Base-by-base conservation (phyloP, 2,113 vertebrate species). In the Apaloderma vittatum region DNA sequence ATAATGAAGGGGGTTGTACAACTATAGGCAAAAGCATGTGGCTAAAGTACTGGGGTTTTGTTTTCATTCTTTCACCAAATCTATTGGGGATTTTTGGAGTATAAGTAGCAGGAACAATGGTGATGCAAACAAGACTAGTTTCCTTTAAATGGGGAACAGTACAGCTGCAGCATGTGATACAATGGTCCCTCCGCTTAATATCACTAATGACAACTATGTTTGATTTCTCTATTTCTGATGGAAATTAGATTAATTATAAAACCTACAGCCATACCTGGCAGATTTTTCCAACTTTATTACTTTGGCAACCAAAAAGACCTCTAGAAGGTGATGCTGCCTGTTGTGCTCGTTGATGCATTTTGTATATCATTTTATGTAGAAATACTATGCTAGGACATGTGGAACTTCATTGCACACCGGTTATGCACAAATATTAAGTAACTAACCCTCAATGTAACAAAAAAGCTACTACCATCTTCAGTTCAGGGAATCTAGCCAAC, bases 151-250 rank as follows among this genome's bases (percentile, higher is more conserved):
- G 19, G 32, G 18, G 26, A 45, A 45, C 66, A 57, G 21, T 8
- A 32, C 32, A 34, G 46, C 51, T 45, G 23, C 67, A 67, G 40
- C 6, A 5, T 18, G 37, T 12, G 32, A 9, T 20, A 8, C 21
- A 8, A 55, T 27, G 23, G 4, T 59, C 45, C 54, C 72, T 36
- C 36, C 9, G 63, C 30, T n/a, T 76, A 8, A 22, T 7, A 9
- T 9, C 32, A 27, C 22, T 7, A 14, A 27, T 0, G 1, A 21
- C 8, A 81, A n/a, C 30, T 55, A 2, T 3, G 26, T 40, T 49
- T 45, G 20, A 16, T 49, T 55, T 55, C 75, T 73, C 74, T 27
- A 1, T 61, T 83, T 46, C 57, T 65, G 46, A 51, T 15, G 61
- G 27, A 20, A 9, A 37, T 13, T 34, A 77, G 32, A 12, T 27